A percentile compares a stretch with the other conserved stretches of the same genome.
Evolutionary conservation across 2,797 vertebrate genomes (phyloP).

Genomic region (Fistularia commersonii): DNA sequence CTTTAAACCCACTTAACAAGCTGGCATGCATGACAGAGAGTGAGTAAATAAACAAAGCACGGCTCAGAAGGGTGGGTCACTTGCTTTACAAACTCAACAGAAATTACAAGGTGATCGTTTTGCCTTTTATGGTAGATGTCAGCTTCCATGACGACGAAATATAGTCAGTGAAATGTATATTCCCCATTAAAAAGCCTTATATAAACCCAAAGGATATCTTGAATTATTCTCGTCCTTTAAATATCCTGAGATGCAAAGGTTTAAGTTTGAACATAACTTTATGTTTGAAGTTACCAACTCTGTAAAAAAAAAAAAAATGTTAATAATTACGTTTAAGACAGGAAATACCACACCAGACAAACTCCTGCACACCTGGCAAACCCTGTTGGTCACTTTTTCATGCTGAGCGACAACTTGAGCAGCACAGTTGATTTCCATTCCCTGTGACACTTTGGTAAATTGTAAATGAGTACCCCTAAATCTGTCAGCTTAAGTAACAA

Average conservation of each 20-base stretch:
- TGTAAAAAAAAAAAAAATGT: no score
- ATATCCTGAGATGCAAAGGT: no score
- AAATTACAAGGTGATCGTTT: slow-evolving; percentile 54
- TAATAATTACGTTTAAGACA: no score
- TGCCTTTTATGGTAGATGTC: slow-evolving; percentile 40
- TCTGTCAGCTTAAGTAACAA: slow-evolving; percentile 31
- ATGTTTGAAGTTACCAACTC: no score
- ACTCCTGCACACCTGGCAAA: slow-evolving; percentile 25
- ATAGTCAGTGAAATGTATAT: slow-evolving; percentile 7
- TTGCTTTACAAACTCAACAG: slow-evolving; percentile 33
- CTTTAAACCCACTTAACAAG: slow-evolving; percentile 39
- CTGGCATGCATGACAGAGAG: slow-evolving; percentile 18
- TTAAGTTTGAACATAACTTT: no score
- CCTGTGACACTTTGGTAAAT: slow-evolving; percentile 20
- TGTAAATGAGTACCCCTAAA: slow-evolving; percentile 18
- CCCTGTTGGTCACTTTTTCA: neutral
- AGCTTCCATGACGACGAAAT: slow-evolving; percentile 13
- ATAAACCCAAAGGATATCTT: no score
- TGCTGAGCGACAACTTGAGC: slow-evolving; percentile 15
- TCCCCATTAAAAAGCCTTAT: slow-evolving; percentile 10
- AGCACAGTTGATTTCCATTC: slow-evolving; percentile 24
- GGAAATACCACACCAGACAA: no score
- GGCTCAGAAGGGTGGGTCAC: slow-evolving; percentile 20
- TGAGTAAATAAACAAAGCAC: slow-evolving; percentile 44
- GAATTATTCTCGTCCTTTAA: no score